Percentiles rank a stretch among this genome's conserved stretches.
Evolutionary conservation across 2,888 invertebrate species (phyloP).

Genomic region (Aspidiotus rigidus): DNA sequence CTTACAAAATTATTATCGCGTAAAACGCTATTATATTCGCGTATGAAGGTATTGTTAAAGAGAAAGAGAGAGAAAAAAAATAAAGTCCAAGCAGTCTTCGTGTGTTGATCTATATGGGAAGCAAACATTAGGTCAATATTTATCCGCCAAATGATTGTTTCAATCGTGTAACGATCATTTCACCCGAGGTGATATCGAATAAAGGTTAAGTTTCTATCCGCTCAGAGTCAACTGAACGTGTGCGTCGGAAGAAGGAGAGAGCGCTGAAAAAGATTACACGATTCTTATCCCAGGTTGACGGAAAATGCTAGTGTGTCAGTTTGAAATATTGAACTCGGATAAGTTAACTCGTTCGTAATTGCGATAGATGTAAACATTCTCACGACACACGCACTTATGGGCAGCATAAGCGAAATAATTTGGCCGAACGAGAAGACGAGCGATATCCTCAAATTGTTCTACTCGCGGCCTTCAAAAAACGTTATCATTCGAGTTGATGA

Average conservation of each 20-base stretch:
- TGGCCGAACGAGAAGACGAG: too few relatives aligned
- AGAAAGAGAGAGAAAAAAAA: background rate
- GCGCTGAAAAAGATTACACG: background rate
- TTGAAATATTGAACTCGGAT: background rate
- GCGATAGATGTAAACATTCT: background rate
- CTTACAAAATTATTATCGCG: constrained; percentile 30
- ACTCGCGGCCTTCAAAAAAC: too few relatives aligned
- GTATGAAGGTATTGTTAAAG: constrained; percentile 14
- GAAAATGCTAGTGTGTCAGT: constrained; percentile 2
- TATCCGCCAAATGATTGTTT: constrained; percentile 30
- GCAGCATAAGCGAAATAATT: too few relatives aligned
- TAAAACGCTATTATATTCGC: constrained; percentile 33
- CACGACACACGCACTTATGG: too few relatives aligned
- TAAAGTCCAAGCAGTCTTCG: constrained; percentile 15
- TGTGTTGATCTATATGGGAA: constrained; percentile 32
- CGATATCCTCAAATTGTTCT: too few relatives aligned
- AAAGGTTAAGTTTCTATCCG: constrained; percentile 13
- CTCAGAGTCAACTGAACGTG: too few relatives aligned
- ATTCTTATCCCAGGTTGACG: background rate
- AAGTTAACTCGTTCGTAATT: background rate
- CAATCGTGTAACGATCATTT: constrained; percentile 26
- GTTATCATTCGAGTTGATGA: too few relatives aligned
- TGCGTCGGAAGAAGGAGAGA: background rate
- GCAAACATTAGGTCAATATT: constrained; percentile 31
- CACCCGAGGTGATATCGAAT: constrained; percentile 24